These are phyloP conservation scores for Iguana delicatissima DNA, from an alignment of 2,797 vertebrate genomes.

Conservation along the genomic window DNA sequence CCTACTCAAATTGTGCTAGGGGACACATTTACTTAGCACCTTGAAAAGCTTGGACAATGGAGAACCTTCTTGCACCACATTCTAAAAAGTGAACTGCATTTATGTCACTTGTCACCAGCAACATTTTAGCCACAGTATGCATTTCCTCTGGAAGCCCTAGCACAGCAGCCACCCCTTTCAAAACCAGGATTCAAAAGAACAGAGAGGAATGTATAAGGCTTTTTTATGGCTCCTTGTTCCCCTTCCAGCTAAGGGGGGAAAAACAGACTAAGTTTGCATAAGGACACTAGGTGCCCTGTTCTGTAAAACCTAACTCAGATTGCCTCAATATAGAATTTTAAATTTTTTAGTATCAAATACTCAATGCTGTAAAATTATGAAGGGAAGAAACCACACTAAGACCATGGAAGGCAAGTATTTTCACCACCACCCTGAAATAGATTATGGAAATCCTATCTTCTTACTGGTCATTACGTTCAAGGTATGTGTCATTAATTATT, in stretches of 20 bases:
- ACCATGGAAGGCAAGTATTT: background rate
- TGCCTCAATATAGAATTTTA: background rate
- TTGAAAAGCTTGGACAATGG: too few relatives aligned
- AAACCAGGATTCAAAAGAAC: background rate
- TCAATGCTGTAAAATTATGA: background rate
- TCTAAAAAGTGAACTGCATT: too few relatives aligned
- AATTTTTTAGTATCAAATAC: background rate
- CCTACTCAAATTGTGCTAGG: too few relatives aligned
- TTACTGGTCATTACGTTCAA: background rate
- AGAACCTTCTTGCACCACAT: too few relatives aligned
- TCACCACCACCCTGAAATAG: background rate
- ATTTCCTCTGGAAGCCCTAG: background rate
- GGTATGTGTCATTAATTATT: constrained; percentile 11
- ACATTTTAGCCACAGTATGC: too few relatives aligned
- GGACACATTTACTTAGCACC: too few relatives aligned
- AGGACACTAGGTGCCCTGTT: background rate
- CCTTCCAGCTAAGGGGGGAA: background rate
- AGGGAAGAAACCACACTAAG: background rate
- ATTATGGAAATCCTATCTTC: background rate
- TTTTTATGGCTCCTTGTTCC: background rate
- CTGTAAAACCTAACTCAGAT: background rate
- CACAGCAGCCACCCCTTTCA: background rate
- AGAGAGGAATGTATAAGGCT: background rate
- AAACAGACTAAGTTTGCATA: background rate
- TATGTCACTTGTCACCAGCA: too few relatives aligned